Conservation (phyloP, 2,113 vertebrate species). For the Odontophorus gujanensis region DNA sequence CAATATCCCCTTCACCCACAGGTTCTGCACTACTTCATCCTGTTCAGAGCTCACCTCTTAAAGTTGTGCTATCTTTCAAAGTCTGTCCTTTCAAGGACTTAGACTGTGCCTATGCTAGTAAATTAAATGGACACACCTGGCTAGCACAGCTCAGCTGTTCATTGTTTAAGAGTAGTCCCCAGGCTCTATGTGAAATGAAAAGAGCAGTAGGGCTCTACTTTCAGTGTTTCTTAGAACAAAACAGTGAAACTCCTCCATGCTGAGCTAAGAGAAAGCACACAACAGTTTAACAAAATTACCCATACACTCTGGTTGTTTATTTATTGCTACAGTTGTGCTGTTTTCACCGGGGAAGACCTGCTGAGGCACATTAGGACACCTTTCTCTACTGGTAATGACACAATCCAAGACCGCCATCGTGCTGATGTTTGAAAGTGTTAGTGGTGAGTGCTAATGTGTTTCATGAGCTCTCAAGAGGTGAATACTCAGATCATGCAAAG, state of each 20-base stretch:
- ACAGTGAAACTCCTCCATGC: background rate
- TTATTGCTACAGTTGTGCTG: background rate
- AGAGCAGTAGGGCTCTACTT: background rate
- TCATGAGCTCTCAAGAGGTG: background rate
- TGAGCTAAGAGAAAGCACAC: background rate
- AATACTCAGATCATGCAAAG: background rate
- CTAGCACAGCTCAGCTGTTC: background rate
- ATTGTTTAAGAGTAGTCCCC: background rate
- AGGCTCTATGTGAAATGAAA: background rate
- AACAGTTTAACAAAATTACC: background rate
- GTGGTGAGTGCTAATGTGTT: background rate
- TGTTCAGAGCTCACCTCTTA: background rate
- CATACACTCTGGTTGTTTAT: background rate
- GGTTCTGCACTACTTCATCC: background rate
- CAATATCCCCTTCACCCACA: background rate
- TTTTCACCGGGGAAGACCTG: background rate
- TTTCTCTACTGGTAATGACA: background rate
- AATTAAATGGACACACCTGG: background rate
- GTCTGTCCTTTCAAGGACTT: background rate
- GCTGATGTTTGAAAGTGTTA: background rate
- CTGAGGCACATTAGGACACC: background rate
- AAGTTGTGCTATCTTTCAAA: background rate
- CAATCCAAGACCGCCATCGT: background rate
- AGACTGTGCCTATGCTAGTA: background rate
- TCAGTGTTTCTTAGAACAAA: background rate